Conservation (phyloP, 2,113 vertebrate genomes). For the Panthera tigris region DNA sequence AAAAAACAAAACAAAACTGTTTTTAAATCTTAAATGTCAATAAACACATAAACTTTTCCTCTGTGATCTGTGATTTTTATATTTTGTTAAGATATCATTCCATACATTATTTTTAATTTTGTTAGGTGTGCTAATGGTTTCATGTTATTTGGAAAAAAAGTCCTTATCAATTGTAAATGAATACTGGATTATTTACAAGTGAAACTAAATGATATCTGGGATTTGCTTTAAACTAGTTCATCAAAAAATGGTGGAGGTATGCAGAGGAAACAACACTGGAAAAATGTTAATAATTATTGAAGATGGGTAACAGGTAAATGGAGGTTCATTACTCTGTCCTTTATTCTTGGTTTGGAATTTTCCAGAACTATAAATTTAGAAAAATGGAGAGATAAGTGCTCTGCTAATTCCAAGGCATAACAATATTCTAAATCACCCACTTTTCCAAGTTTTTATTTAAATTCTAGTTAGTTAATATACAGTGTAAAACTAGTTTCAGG, state of each 20-base stretch:
- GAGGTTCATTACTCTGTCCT: neutral
- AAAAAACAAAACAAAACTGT: neutral
- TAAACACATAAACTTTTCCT: neutral
- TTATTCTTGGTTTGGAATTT: neutral
- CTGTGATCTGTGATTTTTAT: neutral
- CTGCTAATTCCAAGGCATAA: neutral
- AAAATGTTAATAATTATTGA: neutral
- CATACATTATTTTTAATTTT: neutral
- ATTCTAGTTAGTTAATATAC: neutral
- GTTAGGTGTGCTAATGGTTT: neutral
- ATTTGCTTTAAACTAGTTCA: no score
- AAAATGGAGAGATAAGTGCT: neutral
- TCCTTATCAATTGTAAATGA: neutral
- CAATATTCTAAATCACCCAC: neutral
- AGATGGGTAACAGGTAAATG: neutral
- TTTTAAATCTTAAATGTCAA: neutral
- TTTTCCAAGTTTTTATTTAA: neutral
- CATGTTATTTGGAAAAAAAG: neutral
- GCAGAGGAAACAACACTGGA: neutral
- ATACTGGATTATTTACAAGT: neutral
- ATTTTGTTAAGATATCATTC: neutral
- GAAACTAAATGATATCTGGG: neutral
- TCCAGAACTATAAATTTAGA: neutral
- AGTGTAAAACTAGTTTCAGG: neutral
- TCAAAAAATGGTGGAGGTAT: neutral